A percentile compares a stretch with the other conserved stretches of the same genome.
Conservation (phyloP, 2,113 vertebrate species). For the Orthonyx spaldingii region DNA sequence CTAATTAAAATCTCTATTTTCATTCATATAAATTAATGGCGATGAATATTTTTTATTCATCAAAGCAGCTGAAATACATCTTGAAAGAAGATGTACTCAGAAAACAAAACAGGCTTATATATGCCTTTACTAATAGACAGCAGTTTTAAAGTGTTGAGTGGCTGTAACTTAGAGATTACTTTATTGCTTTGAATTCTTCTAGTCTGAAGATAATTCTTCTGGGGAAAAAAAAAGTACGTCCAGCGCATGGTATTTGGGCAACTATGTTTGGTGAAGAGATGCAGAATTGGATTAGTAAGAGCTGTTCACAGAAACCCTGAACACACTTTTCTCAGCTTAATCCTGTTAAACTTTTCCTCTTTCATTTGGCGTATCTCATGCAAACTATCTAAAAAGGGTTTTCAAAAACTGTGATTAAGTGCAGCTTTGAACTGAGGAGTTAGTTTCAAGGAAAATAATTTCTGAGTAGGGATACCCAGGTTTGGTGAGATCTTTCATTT, state of each 20-base stretch:
- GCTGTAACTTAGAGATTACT: background rate
- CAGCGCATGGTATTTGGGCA: background rate
- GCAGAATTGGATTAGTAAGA: background rate
- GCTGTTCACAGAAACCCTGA: background rate
- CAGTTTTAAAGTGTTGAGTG: background rate
- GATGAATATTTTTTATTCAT: background rate
- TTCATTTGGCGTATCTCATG: background rate
- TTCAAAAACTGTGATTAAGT: background rate
- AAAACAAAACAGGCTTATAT: background rate
- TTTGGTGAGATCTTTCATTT: background rate
- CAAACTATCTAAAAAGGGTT: background rate
- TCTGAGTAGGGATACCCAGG: background rate
- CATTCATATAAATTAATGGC: background rate
- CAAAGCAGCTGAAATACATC: background rate
- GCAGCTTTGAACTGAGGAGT: background rate
- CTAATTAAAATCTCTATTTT: background rate
- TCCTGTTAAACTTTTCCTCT: background rate
- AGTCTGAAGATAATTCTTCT: background rate
- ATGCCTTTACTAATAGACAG: background rate
- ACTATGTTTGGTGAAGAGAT: background rate
- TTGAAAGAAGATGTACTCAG: background rate
- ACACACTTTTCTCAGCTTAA: background rate
- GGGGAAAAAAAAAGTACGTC: background rate
- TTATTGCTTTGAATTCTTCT: background rate
- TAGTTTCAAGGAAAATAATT: background rate